Evolutionary conservation across 2,888 invertebrate species (phyloP).

Genomic region (Meta bourneti): DNA sequence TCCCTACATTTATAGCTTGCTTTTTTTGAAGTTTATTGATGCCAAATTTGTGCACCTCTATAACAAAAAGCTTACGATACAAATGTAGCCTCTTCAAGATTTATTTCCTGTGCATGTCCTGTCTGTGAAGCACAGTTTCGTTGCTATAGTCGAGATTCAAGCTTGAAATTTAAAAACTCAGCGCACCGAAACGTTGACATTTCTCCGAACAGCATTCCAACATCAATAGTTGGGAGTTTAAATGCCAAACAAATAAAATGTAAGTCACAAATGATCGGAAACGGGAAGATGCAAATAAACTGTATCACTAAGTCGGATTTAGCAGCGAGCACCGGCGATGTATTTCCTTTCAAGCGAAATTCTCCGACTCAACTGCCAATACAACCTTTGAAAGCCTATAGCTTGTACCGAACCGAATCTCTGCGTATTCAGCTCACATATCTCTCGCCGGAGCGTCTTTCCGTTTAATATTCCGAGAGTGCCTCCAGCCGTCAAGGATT

Average conservation of each 20-base stretch:
- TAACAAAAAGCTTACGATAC: too few relatives aligned
- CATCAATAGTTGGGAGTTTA: too few relatives aligned
- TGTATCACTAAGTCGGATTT: neutral
- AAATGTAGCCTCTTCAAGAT: too few relatives aligned
- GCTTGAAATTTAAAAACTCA: too few relatives aligned
- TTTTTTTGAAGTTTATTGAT: too few relatives aligned
- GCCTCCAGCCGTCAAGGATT: constrained; percentile 56
- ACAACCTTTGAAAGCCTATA: neutral
- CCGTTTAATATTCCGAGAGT: constrained; percentile 60
- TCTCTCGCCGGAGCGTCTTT: constrained; percentile 28
- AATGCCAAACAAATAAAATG: neutral
- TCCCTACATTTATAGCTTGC: too few relatives aligned
- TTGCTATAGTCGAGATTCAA: too few relatives aligned
- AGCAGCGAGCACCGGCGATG: neutral
- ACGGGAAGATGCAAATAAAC: neutral
- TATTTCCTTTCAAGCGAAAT: neutral
- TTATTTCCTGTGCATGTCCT: too few relatives aligned
- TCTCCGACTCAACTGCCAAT: neutral
- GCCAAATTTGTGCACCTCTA: too few relatives aligned
- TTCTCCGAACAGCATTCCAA: too few relatives aligned
- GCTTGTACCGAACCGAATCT: neutral
- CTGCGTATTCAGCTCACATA: constrained; percentile 53
- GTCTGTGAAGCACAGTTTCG: too few relatives aligned
- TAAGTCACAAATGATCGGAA: neutral
- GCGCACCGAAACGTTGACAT: too few relatives aligned